Evolutionary conservation across 2,888 invertebrate species (phyloP), one percentile per base, ranked within the genome.

Genomic region (Drosophila crucigera): DNA sequence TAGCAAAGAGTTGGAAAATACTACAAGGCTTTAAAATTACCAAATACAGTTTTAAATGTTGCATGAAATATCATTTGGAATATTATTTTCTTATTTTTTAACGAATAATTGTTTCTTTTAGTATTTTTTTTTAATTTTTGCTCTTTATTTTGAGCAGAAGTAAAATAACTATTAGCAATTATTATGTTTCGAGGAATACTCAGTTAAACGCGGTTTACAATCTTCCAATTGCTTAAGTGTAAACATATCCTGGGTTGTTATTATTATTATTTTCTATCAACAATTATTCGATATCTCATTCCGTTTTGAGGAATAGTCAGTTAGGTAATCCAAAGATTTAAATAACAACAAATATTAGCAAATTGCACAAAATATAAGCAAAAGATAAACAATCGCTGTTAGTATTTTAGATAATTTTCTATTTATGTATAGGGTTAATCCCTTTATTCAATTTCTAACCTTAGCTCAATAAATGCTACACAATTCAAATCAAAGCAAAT

Each of bases 401-500:
- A 1, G 1, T 7, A 14, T 25, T 25, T 25, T 16, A 2, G 25
- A 22, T 22, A 7, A 14, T 9, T 16, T 25, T 47, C 16, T 4
- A 16, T 25, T 47, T 25, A 10, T n/a, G 1, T n/a, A 10, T 10
- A 0, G 10, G 10, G 2, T n/a, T 41, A 25, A 47, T 25, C 16
- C 16, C 2, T 5, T 50, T 19, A 50, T 28, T 50, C 5, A 30
- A 30, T 49, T 49, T 14, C 10, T 22, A 49, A 25, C 6, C 9
- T 25, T 22, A 22, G 22, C 25, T 22, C n/a, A 9, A 39, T 25
- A 50, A 64, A 66, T 53, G 39, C 6, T 16, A 47, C 52, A 43
- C 58, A 54, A 59, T 63, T 43, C 22, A 60, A 47, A 59, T 22
- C 10, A 53, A 56, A 62, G 7, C 75, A 14, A 63, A 80, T 65